Conservation (phyloP, 2,888 invertebrate genomes). For the Rhimphoctona megacephalus region DNA sequence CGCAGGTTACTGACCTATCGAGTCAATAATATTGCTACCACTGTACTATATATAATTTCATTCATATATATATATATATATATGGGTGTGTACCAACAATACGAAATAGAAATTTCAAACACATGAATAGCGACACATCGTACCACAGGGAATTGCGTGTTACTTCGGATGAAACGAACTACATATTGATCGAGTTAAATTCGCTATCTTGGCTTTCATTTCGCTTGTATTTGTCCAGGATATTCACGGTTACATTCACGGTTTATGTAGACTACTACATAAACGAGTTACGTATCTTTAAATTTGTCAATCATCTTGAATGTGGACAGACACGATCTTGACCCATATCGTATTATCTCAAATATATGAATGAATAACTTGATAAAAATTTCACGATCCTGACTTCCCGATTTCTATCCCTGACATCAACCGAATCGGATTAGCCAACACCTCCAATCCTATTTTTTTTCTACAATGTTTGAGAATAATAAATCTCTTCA, state of each 20-base stretch:
- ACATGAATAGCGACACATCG: background rate
- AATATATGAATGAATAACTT: background rate
- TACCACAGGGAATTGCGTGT: background rate
- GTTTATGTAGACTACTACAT: background rate
- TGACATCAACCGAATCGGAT: background rate
- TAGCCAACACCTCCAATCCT: background rate
- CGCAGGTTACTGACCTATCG: background rate
- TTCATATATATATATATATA: slow-evolving; percentile 5
- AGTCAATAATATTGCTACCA: slow-evolving; percentile 29
- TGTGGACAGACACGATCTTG: background rate
- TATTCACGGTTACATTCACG: slow-evolving; percentile 1
- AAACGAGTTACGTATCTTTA: background rate
- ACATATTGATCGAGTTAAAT: slow-evolving; percentile 11
- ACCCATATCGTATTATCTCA: background rate
- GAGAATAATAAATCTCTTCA: background rate
- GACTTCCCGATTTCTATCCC: background rate
- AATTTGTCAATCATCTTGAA: background rate
- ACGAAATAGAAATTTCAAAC: slow-evolving; percentile 48
- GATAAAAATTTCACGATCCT: background rate
- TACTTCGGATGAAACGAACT: slow-evolving; percentile 8
- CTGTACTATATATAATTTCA: slow-evolving; percentile 28
- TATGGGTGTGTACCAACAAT: slow-evolving; percentile 18
- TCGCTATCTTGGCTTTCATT: background rate
- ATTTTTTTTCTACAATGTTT: background rate
- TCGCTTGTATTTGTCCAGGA: background rate